Evolutionary conservation across 1,140 invertebrate genomes (phyloP), one percentile per base, ranked within the genome.

Genomic region (Papilio dardanus): DNA sequence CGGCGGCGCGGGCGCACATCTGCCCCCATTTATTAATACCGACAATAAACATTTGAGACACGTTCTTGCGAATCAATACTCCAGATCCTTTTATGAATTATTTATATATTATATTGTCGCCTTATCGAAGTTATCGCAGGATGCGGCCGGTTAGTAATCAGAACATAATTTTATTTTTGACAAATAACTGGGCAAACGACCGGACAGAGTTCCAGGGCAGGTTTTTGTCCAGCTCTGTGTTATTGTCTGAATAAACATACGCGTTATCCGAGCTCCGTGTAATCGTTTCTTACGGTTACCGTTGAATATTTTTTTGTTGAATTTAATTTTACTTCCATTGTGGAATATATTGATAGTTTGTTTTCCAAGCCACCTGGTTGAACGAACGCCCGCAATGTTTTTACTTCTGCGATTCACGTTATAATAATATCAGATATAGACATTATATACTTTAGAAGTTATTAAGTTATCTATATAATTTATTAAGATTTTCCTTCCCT

Each of bases 51-150:
- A 90, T 92, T 90, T 91, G 86, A 92, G 85, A 91, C 91, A 90
- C 91, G 91, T 92, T 92, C 91, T 90, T 93, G 86, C 82, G 89
- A 90, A 92, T 93, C 90, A 89, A 88, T 91, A 89, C 87, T 83
- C 81, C 84, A 79, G 81, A 85, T 77, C 76, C 68, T 77, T 73
- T 77, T 86, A 91, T 93, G 89, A 93, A 93, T 93, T 89, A 93
- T 93, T 92, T 86, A 93, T 93, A 84, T 87, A 85, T 89, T 90
- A 91, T 91, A 92, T 91, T 93, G 91, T 91, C 83, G 85, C 81
- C 85, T 91, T 90, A 91, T 91, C 88, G 86, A 86, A 81, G 80
- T 83, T 82, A 91, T 92, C 90, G 80, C 77, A 74, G 89, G 88
- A 88, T 89, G 86, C 86, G 81, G 82, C 77, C 81, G 90, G 90